A percentile compares a stretch with the other conserved stretches of the same genome.
Evolutionary conservation across 2,888 invertebrate species (phyloP).

Genomic region (Glaucopsyche alexis): DNA sequence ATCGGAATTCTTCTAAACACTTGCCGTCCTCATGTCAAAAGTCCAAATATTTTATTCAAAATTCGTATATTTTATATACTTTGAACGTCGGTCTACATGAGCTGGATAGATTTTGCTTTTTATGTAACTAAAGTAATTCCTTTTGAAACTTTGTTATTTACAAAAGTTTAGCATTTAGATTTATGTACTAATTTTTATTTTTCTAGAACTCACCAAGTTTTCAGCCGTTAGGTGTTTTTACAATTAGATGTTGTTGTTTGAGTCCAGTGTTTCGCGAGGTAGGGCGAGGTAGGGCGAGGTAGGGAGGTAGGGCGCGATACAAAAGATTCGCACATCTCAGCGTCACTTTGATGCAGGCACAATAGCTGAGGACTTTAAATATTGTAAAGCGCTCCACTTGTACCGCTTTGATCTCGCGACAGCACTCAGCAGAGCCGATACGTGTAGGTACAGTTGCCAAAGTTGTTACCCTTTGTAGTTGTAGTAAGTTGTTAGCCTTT

Average conservation of each 20-base stretch:
- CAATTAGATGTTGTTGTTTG: background rate
- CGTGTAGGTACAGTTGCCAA: background rate
- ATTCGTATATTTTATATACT: no score
- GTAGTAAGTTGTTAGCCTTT: no score
- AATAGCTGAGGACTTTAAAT: slow-evolving; percentile 1
- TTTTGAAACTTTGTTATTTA: background rate
- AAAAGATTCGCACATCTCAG: background rate
- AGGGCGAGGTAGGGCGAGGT: background rate
- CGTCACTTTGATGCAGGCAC: slow-evolving; percentile 11
- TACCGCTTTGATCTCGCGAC: background rate
- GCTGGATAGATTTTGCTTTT: background rate
- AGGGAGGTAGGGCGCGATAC: background rate
- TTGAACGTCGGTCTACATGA: no score
- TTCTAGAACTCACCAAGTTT: background rate
- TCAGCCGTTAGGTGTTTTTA: background rate
- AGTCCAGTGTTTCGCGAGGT: background rate
- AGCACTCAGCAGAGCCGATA: background rate
- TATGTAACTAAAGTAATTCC: background rate
- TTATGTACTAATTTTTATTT: no score
- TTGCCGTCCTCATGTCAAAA: background rate
- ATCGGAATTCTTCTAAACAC: background rate
- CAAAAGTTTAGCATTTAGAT: background rate
- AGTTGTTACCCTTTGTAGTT: no score
- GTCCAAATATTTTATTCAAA: no score
- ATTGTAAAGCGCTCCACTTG: background rate